Conservation (phyloP, 2,113 vertebrate genomes). For the Anser brachyrhynchus region DNA sequence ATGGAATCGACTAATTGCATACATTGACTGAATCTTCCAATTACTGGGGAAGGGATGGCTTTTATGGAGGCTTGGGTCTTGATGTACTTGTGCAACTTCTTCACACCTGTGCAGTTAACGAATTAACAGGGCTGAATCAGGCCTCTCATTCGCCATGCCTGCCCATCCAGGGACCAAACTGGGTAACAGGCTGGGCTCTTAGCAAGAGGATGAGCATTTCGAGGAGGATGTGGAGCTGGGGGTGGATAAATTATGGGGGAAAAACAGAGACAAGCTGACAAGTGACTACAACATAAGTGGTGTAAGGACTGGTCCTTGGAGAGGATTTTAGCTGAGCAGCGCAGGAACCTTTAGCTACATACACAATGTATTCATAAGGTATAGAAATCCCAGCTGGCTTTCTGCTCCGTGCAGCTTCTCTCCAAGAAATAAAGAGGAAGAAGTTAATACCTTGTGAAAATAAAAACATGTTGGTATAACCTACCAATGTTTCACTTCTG, state of each 20-base stretch:
- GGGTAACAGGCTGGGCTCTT: not conserved
- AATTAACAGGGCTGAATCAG: conserved; percentile 31
- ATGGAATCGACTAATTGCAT: not conserved
- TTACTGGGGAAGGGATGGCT: not conserved
- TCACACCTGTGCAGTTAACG: not conserved
- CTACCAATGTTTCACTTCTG: not conserved
- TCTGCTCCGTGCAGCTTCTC: not conserved
- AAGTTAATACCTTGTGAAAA: not conserved
- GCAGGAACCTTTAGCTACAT: not conserved
- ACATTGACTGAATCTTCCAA: not conserved
- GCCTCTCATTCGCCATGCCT: not conserved
- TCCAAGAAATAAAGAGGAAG: not conserved
- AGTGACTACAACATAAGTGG: not conserved
- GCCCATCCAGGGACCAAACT: not conserved
- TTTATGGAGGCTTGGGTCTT: not conserved
- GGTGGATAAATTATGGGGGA: not conserved
- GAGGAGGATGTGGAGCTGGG: not conserved
- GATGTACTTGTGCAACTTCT: not conserved
- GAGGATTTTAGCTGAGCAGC: not conserved
- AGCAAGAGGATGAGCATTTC: not conserved
- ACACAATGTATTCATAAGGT: not conserved
- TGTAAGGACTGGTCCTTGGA: not conserved
- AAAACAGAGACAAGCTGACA: not conserved
- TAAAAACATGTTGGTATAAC: not conserved
- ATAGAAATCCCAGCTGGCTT: not conserved